phyloP scores from a whole-genome alignment of 2,113 vertebrate genomes.

The Diadophis punctatus region DNA sequence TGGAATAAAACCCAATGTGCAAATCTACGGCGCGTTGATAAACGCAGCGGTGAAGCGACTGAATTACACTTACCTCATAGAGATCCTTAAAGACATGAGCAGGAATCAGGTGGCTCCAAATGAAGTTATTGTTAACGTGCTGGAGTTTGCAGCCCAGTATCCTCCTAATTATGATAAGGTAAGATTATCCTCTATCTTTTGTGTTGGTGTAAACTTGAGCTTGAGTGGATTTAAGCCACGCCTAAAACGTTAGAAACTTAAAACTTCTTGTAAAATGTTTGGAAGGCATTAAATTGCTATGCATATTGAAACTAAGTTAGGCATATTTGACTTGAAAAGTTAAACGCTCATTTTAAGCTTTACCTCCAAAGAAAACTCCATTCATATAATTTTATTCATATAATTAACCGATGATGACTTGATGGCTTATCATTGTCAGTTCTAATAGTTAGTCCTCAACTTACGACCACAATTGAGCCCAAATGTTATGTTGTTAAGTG shows the following conservation, averaged over 20 bases:
- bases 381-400: background rate
- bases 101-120: constrained; percentile 77
- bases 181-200: constrained; percentile 15
- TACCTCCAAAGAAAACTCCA: background rate
- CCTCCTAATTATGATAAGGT: constrained; percentile 88
- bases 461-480: no score
- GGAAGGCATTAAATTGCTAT: no score
- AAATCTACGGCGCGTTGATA: constrained; percentile 89
- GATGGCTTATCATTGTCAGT: background rate
- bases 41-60: constrained; percentile 75
- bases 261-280: background rate
- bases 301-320: background rate
- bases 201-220: background rate
- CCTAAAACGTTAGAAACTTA: background rate
- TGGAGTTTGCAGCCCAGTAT: constrained; percentile 89
- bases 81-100: constrained; percentile 82
- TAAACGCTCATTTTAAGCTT: background rate
- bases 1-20: constrained; percentile 78
- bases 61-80: constrained; percentile 84
- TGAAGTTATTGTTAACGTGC: constrained; percentile 84
- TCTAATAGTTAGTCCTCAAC: background rate
- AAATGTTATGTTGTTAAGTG: no score
- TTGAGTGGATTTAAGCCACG: background rate
- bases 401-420: background rate
- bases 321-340: background rate